Evolutionary conservation across 2,113 vertebrate species (phyloP).

Genomic region (Ameiurus melas): DNA sequence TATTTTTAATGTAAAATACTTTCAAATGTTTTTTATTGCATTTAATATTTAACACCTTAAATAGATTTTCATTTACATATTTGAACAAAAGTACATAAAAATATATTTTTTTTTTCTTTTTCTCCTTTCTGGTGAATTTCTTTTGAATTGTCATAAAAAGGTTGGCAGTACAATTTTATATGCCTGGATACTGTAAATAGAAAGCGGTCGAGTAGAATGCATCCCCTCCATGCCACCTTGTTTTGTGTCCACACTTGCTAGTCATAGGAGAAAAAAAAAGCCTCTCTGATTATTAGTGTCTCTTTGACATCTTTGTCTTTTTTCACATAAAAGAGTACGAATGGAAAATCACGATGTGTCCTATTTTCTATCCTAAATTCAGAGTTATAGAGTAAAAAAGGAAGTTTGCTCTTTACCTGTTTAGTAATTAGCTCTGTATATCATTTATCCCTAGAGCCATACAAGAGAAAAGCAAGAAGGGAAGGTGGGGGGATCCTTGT

Average conservation of each 20-base stretch:
- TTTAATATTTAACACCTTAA: conserved; percentile 46
- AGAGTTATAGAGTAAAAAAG: not conserved
- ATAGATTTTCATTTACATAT: not conserved
- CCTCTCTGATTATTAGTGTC: not conserved
- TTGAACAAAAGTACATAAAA: conserved; percentile 27
- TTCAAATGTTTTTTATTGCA: conserved; percentile 51
- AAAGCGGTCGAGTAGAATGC: conserved; percentile 56
- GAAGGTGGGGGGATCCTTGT: not conserved
- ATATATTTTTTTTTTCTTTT: conserved; percentile 20
- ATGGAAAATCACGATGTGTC: not conserved
- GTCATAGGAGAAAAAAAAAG: not conserved
- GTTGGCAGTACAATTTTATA: conserved; percentile 54
- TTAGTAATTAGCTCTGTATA: not conserved
- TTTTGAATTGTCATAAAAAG: conserved; percentile 31
- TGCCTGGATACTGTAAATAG: conserved; percentile 57
- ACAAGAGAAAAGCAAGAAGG: not conserved
- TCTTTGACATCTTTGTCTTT: not conserved
- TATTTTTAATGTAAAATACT: conserved; percentile 53
- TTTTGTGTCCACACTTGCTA: conserved; percentile 45
- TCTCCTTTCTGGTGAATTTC: not conserved
- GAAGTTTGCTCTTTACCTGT: not conserved
- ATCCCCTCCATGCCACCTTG: conserved; percentile 16
- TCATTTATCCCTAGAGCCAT: not conserved
- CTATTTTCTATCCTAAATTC: conserved; percentile 7
- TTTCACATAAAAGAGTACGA: not conserved